These are phyloP conservation scores for Ctena decussata DNA, from an alignment of 2,888 invertebrate genomes.

Conservation along the genomic window DNA sequence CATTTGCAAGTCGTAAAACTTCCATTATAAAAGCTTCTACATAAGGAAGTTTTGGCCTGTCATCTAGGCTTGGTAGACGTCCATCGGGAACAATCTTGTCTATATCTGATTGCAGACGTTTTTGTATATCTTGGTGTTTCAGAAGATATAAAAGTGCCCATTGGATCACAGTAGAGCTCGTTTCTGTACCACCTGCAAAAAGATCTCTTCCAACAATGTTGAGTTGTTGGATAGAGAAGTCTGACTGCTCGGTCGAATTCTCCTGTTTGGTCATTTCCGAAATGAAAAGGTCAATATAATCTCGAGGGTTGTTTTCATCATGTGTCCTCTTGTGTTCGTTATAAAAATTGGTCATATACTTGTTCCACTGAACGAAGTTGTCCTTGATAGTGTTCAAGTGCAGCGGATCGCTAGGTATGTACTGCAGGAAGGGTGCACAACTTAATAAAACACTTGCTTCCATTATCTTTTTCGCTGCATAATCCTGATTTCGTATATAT, in stretches of 20 bases:
- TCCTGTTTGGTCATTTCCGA: conserved; percentile 23
- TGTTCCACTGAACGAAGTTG: conserved; percentile 16
- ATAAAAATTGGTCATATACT: conserved; percentile 33
- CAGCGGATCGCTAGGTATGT: conserved; percentile 68
- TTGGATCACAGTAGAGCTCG: conserved; percentile 94
- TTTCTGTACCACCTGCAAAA: conserved; percentile 88
- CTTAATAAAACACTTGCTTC: conserved; percentile 53
- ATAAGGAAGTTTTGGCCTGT: conserved; percentile 64
- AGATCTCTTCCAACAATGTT: conserved; percentile 60
- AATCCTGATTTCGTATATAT: conserved; percentile 64
- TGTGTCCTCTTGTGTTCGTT: conserved; percentile 41
- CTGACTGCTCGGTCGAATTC: not conserved
- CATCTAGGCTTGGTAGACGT: conserved; percentile 52
- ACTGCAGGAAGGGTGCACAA: conserved; percentile 56
- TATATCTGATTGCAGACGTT: conserved; percentile 65
- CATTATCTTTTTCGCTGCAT: conserved; percentile 53
- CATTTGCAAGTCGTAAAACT: conserved; percentile 69
- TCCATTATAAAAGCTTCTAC: conserved; percentile 79
- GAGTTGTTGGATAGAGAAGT: conserved; percentile 59
- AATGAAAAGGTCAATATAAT: conserved; percentile 71
- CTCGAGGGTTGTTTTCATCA: conserved; percentile 57
- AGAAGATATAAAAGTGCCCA: conserved; percentile 94
- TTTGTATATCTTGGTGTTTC: conserved; percentile 90
- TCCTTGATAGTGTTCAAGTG: conserved; percentile 26
- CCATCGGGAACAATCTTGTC: conserved; percentile 82